Conservation (phyloP, 2,113 vertebrate species). For the Rhinoderma darwinii region DNA sequence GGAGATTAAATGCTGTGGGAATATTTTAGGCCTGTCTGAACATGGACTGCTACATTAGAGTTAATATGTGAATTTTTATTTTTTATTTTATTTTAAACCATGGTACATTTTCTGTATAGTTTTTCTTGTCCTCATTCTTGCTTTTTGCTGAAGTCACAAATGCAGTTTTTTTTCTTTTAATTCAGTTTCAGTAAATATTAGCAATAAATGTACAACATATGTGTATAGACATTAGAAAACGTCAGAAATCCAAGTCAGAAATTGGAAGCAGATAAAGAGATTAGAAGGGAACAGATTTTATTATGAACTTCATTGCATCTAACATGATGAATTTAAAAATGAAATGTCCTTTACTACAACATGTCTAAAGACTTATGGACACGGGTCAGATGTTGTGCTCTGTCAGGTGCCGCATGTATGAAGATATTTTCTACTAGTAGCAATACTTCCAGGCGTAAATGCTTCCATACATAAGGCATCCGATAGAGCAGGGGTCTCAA, state of each 20-base stretch:
- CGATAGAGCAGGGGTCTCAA: too few relatives aligned
- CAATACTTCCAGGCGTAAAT: too few relatives aligned
- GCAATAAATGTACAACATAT: not conserved
- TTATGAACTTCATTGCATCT: not conserved
- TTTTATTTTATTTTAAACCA: not conserved
- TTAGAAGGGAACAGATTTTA: not conserved
- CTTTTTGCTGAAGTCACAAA: not conserved
- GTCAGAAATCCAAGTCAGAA: not conserved
- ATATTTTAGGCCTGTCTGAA: not conserved
- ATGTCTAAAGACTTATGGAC: not conserved
- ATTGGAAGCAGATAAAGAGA: constrained; percentile 3
- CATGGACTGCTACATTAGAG: not conserved
- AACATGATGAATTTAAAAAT: not conserved
- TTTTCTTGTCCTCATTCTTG: not conserved
- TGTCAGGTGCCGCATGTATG: too few relatives aligned
- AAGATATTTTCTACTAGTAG: too few relatives aligned
- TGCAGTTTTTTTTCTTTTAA: not conserved
- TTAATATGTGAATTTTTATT: not conserved
- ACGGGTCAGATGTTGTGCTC: too few relatives aligned
- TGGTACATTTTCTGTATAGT: not conserved
- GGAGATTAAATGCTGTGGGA: too few relatives aligned
- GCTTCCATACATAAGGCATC: too few relatives aligned
- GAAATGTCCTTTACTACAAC: not conserved
- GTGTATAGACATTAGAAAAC: not conserved
- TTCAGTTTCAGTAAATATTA: not conserved